Evolutionary conservation across 2,888 invertebrate species (phyloP).

Genomic region (Agrenia bidenticulata): DNA sequence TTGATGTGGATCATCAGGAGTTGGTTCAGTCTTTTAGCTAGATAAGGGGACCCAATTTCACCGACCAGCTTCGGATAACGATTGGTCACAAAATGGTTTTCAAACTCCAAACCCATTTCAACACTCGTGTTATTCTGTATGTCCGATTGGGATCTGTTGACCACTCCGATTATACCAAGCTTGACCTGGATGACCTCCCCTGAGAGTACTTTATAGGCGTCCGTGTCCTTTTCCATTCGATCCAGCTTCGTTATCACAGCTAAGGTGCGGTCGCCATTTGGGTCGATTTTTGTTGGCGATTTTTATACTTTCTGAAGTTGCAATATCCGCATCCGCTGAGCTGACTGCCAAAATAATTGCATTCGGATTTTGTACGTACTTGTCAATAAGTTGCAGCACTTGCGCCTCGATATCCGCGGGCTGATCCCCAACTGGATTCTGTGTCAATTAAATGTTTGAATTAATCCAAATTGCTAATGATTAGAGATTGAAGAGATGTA

Average conservation of each 20-base stretch:
- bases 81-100: conserved; percentile 86
- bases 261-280: conserved; percentile 86
- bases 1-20: conserved; percentile 98
- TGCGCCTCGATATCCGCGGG: conserved; percentile 96
- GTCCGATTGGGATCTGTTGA: conserved; percentile 96
- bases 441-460: neutral
- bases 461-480: neutral
- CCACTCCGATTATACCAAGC: conserved; percentile 96
- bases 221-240: conserved; percentile 98
- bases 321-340: conserved; percentile 99
- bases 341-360: conserved; percentile 97
- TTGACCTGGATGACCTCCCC: conserved; percentile 98
- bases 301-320: conserved; percentile 96
- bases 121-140: conserved; percentile 58
- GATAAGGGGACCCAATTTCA: conserved; percentile 91
- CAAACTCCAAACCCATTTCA: conserved; percentile 84
- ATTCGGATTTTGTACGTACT: conserved; percentile 93
- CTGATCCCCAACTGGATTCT: conserved; percentile 89
- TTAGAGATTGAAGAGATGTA: neutral
- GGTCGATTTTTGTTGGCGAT: conserved; percentile 94
- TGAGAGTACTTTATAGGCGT: conserved; percentile 96
- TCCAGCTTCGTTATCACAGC: conserved; percentile 98
- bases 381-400: conserved; percentile 82
- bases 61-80: conserved; percentile 96
- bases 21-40: conserved; percentile 93